Base-by-base conservation (phyloP, 2,797 vertebrate genomes). In the Potorous gilbertii region DNA sequence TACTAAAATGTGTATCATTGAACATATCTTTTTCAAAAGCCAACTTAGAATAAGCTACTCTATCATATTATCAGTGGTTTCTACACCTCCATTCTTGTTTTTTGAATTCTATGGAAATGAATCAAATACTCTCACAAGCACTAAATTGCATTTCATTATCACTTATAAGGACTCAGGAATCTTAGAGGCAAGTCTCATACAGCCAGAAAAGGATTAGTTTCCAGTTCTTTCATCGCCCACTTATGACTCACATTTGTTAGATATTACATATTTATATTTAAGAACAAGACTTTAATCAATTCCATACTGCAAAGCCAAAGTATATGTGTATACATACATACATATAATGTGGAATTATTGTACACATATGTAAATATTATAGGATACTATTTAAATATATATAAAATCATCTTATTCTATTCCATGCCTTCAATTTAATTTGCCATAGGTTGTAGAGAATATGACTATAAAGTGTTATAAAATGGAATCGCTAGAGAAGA, bases 191-290 rank as follows among this genome's bases (percentile, higher is more conserved):
- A 94, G 5, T 54, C 55, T 95, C 55, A 92, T 40, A 8, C 93
- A 57, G 93, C n/a, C 66, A 74, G n/a, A 74, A 91, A 94, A 95
- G 54, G 21, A 59, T n/a, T 92, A 52, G 90, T 81, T 6, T 59
- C n/a, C 74, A 50, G 34, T 40, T 94, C 54, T 13, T 34, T 59
- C n/a, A 24, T 55, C 90, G 87, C 1, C 18, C 1, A 0, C 14
- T 92, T 93, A 91, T 54, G 87, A 54, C 34, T 57, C 56, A 92
- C 56, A 93, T n/a, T 59, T 54, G 18, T 40, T 40, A 21, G 0
- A 40, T 34, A 31, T 66, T 66, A 62, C 4, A n/a, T 4, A 66
- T 34, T 66, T 66, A 14, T 66, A 66, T 16, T n/a, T 66, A 66
- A 66, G 34, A 14, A 66, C 13, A 57, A 57, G 56, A 57, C 56